Conservation (phyloP, 2,888 invertebrate species). For the Rhagonycha fulva region DNA sequence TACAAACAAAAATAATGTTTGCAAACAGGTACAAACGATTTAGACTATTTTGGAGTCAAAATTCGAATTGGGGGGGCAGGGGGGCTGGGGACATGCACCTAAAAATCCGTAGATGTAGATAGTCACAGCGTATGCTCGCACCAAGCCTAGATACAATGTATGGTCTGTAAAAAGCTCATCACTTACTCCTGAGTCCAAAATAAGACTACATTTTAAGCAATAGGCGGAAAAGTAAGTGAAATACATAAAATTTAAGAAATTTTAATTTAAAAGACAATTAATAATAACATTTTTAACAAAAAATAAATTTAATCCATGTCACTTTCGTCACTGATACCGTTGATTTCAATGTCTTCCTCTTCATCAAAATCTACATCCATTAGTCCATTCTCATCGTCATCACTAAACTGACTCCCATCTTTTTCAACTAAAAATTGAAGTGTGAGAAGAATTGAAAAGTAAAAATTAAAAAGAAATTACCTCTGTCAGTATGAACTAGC, state of each 20-base stretch:
- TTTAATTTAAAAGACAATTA: not conserved
- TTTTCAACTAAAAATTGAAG: not conserved
- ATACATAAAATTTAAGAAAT: not conserved
- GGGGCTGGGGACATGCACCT: no score
- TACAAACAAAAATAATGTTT: no score
- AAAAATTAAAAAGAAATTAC: constrained; percentile 40
- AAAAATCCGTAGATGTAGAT: no score
- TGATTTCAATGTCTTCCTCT: constrained; percentile 27
- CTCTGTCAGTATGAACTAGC: constrained; percentile 62
- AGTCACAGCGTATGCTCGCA: no score
- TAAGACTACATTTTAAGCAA: no score
- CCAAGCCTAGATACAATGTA: no score
- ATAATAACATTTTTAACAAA: not conserved
- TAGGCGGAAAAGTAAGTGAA: no score
- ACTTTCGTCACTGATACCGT: not conserved
- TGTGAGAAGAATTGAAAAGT: not conserved
- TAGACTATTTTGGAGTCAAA: no score
- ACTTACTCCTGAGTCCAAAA: no score
- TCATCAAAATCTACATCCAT: constrained; percentile 48
- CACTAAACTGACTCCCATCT: constrained; percentile 42
- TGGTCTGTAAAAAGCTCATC: no score
- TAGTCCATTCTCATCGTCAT: constrained; percentile 52
- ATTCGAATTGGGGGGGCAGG: no score
- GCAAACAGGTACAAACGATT: no score
- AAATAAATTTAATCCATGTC: not conserved